Base-by-base conservation (phyloP, 2,797 vertebrate species). In the Rhincodon typus region DNA sequence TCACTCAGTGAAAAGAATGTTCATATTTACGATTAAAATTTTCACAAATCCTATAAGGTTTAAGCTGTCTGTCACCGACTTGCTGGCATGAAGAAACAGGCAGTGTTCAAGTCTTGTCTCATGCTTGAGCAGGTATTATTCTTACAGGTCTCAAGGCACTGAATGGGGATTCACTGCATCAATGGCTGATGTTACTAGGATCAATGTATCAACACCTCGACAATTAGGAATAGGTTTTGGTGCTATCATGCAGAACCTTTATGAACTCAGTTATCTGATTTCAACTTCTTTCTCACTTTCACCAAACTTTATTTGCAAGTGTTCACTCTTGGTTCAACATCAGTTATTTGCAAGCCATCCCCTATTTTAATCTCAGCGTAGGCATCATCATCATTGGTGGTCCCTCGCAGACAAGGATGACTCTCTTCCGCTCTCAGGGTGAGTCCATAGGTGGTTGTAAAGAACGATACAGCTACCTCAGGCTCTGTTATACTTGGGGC, bases 91-190 rank as follows among this genome's bases (percentile, higher is more conserved):
- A 94, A 74, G 38, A 74, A 94, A 72, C 69, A 34, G 10, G 72
- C 30, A 25, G 38, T 34, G 25, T 2, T 46, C 38, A 19, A 42
- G 91, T 25, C 66, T 94, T 94, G 91, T 70, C 66, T 93, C 67
- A 94, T 27, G 38, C 93, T 94, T 72, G 67, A 94, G 42, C 70
- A 94, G 69, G 46, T 42, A 94, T 74, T 42, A 94, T 72, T 94
- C 15, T 50, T 94, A 94, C 72, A 94, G 70, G 94, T 95, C 42
- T 95, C 94, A 50, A 57, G 46, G 27, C 46, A 77, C 34, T 53
- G 70, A 77, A 95, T 95, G 69, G 50, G 46, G 4, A 57, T 21
- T 77, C 46, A 95, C 70, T 25, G 21, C 50, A 70, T 53, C 53
- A 3, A 46, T 95, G 94, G 17, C 25, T 77, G 50, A 70, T 23